Conservation (phyloP, 2,113 vertebrate species). For the Oxyruncus cristatus region DNA sequence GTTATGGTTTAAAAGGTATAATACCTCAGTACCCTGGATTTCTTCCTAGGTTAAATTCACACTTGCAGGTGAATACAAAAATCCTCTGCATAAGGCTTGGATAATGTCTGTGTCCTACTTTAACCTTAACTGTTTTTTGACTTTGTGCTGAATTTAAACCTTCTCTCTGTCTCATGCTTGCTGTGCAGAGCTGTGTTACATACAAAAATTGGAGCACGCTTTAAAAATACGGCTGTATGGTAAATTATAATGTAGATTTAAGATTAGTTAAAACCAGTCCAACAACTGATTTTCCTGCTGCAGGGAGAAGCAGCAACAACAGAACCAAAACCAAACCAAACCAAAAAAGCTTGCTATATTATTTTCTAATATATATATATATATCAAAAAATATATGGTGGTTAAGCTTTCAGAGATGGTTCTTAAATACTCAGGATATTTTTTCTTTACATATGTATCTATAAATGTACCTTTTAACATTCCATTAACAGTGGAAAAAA, state of each 20-base stretch:
- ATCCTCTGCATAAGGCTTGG: background rate
- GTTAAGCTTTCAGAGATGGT: background rate
- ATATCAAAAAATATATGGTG: background rate
- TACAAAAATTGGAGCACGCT: background rate
- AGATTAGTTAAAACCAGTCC: background rate
- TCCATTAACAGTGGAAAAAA: background rate
- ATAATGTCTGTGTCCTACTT: background rate
- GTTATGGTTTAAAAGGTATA: background rate
- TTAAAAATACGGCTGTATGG: background rate
- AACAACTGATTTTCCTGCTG: background rate
- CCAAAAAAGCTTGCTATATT: background rate
- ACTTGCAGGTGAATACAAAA: background rate
- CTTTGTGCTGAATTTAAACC: background rate
- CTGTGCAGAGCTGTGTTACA: background rate
- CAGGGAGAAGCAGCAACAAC: background rate
- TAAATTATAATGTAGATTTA: background rate
- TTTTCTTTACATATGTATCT: background rate
- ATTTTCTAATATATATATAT: background rate
- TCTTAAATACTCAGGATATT: background rate
- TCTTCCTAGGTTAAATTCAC: background rate
- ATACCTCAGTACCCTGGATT: background rate
- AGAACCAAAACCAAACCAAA: background rate
- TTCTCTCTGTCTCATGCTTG: background rate
- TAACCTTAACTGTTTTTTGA: fast-evolving
- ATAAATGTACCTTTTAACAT: background rate